Conservation (phyloP, 2,113 vertebrate species). For the Regulus satrapa region DNA sequence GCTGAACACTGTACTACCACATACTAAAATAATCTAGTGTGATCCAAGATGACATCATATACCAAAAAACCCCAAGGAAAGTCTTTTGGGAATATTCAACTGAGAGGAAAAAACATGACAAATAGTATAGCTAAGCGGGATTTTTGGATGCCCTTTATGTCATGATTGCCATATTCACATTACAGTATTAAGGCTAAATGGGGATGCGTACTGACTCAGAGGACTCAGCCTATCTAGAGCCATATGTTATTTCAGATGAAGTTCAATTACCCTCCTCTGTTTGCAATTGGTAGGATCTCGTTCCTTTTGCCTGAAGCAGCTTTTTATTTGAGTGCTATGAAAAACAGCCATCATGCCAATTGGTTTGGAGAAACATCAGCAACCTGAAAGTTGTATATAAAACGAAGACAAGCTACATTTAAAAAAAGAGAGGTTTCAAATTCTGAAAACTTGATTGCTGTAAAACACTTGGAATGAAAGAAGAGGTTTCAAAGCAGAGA, state of each 20-base stretch:
- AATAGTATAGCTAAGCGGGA: neutral
- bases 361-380: slow-evolving; percentile 10
- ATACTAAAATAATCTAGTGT: neutral
- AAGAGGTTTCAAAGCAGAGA: slow-evolving; percentile 24
- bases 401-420: neutral
- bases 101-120: neutral
- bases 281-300: neutral
- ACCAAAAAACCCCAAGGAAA: neutral
- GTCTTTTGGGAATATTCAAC: neutral
- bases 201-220: neutral
- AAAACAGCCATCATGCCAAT: slow-evolving; percentile 10
- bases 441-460: slow-evolving; percentile 23
- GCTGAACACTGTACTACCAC: neutral
- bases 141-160: neutral
- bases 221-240: neutral
- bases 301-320: slow-evolving; percentile 14
- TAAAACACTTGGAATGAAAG: neutral
- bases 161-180: neutral
- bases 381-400: slow-evolving; percentile 23
- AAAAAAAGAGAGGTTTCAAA: neutral
- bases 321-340: slow-evolving; percentile 46
- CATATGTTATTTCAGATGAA: neutral
- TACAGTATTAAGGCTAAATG: neutral
- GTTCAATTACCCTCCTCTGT: neutral
- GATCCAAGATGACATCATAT: neutral